Conservation (phyloP, 1,140 invertebrate genomes). For the Atopsyche davidsoni region DNA sequence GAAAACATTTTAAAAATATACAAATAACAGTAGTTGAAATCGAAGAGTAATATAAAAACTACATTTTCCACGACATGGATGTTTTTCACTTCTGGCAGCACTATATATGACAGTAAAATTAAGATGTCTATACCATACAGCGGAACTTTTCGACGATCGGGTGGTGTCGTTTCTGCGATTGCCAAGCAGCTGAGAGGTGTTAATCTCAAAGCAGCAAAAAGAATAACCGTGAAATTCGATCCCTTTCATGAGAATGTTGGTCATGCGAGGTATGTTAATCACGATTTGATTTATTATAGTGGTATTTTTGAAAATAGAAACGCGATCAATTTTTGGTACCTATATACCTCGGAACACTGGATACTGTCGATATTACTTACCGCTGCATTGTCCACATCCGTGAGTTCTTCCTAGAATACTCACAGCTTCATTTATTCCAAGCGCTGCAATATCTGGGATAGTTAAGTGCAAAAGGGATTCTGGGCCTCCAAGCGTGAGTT, state of each 20-base stretch:
- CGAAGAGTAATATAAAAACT: too few species aligned
- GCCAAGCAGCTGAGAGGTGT: conserved; percentile 61
- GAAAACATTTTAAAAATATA: too few species aligned
- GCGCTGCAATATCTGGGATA: conserved; percentile 48
- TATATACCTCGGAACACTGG: neutral
- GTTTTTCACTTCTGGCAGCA: too few species aligned
- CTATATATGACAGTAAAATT: too few species aligned
- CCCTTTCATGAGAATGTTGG: conserved; percentile 67
- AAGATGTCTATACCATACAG: conserved; percentile 65
- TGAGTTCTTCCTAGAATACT: conserved; percentile 56
- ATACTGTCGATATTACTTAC: conserved; percentile 33
- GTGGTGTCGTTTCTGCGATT: conserved; percentile 60
- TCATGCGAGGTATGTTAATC: conserved; percentile 60
- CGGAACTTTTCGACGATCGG: conserved; percentile 55
- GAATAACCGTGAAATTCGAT: conserved; percentile 73
- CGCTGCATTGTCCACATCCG: conserved; percentile 50
- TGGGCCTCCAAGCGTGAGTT: conserved; percentile 38
- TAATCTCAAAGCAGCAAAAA: conserved; percentile 73
- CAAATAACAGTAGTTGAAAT: too few species aligned
- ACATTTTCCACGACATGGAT: too few species aligned
- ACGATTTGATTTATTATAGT: neutral
- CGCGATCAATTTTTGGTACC: neutral
- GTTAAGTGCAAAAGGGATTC: conserved; percentile 46
- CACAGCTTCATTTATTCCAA: conserved; percentile 51
- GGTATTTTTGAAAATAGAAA: conserved; percentile 7